These are phyloP conservation scores for Eidolon dupreanum DNA, from an alignment of 2,797 vertebrate genomes.

Conservation along the genomic window DNA sequence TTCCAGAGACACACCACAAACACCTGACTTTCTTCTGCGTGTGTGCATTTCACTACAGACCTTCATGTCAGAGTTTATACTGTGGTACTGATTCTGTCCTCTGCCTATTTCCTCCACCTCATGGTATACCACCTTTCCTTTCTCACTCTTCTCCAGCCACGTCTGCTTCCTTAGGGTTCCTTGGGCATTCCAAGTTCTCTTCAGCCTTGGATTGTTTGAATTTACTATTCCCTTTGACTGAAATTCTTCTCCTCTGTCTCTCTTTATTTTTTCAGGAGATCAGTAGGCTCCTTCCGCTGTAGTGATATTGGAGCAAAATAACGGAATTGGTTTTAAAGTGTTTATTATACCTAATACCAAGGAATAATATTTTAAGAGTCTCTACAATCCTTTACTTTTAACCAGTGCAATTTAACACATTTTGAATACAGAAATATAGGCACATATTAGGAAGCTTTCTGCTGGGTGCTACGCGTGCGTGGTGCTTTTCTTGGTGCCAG, in stretches of 20 bases:
- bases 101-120: neutral
- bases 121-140: rapidly evolving
- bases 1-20: neutral
- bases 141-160: neutral
- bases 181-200: neutral
- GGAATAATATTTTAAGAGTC: neutral
- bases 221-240: neutral
- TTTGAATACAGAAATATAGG: neutral
- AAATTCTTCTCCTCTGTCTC: neutral
- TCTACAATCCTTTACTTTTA: neutral
- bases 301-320: neutral
- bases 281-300: neutral
- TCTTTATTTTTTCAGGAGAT: constrained; percentile 12
- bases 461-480: neutral
- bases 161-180: neutral
- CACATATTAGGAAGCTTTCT: neutral
- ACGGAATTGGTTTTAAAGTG: neutral
- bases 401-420: neutral
- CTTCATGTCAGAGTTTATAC: neutral
- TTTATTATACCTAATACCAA: neutral
- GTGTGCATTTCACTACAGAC: rapidly evolving
- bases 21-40: neutral
- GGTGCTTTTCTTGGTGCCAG: neutral
- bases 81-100: neutral
- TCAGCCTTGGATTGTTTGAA: neutral